These are phyloP conservation scores for Podarcis raffonei DNA, from an alignment of 2,113 vertebrate species.

Conservation along the genomic window DNA sequence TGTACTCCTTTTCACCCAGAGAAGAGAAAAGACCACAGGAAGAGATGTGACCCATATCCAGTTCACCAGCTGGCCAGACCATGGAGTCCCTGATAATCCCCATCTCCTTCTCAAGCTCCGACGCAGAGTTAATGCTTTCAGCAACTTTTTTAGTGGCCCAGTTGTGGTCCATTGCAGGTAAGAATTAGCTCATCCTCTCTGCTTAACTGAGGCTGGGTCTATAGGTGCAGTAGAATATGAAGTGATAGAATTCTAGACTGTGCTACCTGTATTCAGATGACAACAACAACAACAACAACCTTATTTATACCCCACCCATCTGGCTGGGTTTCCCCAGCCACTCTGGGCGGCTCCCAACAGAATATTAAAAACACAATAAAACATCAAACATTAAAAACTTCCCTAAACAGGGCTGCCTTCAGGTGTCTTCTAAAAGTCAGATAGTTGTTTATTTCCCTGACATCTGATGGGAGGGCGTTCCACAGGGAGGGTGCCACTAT, in stretches of 20 bases:
- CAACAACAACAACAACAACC: not conserved
- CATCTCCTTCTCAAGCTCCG: conserved; percentile 93
- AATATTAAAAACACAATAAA: too few species aligned
- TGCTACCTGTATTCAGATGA: not conserved
- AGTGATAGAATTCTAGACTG: not conserved
- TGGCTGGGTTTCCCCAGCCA: too few species aligned
- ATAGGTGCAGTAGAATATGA: not conserved
- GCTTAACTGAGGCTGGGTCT: not conserved
- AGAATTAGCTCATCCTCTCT: not conserved
- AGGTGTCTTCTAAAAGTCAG: too few species aligned
- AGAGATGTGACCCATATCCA: conserved; percentile 95
- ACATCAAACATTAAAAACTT: too few species aligned
- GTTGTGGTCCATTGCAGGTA: conserved; percentile 97
- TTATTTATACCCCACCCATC: too few species aligned
- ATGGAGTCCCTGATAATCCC: conserved; percentile 91
- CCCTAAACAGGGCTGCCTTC: too few species aligned
- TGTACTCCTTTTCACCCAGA: conserved; percentile 69
- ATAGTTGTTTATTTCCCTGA: too few species aligned
- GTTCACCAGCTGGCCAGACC: conserved; percentile 97
- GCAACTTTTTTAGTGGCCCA: conserved; percentile 95
- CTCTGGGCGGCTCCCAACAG: too few species aligned
- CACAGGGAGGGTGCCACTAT: too few species aligned
- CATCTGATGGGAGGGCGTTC: too few species aligned
- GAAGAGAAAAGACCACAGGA: conserved; percentile 83
- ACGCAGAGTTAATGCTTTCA: conserved; percentile 91